phyloP scores from a whole-genome alignment of 2,888 invertebrate genomes.

The Drosophila nr. perissopoda region DNA sequence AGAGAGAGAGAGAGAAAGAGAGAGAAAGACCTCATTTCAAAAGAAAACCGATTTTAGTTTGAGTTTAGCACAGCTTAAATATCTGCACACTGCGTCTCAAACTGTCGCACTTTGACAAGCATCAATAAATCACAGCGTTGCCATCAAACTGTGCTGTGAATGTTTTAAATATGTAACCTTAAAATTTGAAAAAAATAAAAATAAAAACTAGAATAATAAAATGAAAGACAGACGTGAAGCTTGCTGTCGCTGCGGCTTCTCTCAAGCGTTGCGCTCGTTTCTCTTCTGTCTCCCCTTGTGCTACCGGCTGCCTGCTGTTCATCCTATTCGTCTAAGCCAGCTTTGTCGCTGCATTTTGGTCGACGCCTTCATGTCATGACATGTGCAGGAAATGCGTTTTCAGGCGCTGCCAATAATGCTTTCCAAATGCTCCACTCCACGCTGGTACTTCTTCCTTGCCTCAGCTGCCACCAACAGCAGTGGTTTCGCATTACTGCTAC shows the following conservation, averaged over 20 bases:
- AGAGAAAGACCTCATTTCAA: neutral
- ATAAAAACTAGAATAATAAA: conserved; percentile 12
- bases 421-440: neutral
- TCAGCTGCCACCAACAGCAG: neutral
- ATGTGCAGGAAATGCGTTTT: conserved; percentile 80
- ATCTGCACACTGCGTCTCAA: neutral
- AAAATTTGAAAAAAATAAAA: conserved; percentile 5
- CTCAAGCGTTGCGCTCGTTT: neutral
- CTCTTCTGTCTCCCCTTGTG: too few species aligned
- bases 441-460: neutral
- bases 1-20: neutral
- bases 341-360: conserved; percentile 35
- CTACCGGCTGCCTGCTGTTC: neutral
- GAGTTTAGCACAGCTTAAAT: neutral
- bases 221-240: conserved; percentile 9
- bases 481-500: conserved; percentile 7
- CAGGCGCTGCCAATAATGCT: conserved; percentile 52
- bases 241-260: conserved; percentile 9
- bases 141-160: conserved; percentile 10
- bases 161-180: conserved; percentile 15
- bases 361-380: conserved; percentile 65
- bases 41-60: neutral
- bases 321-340: neutral
- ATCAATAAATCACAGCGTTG: conserved; percentile 28
- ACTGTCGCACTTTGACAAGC: conserved; percentile 26